Conservation (phyloP, 2,113 vertebrate genomes). For the Neogobius melanostomus region DNA sequence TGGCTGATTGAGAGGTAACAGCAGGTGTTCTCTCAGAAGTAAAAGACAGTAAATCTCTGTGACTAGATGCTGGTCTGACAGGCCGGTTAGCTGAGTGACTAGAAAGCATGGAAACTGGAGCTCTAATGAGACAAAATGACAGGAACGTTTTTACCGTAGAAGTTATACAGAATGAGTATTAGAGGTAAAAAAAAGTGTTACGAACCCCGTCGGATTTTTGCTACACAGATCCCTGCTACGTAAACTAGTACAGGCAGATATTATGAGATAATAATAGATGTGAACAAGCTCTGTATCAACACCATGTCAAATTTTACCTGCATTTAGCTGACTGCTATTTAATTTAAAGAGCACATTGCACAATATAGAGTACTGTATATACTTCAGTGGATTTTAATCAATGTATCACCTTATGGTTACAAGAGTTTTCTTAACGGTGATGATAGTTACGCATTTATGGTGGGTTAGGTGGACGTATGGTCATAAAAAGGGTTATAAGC, state of each 20-base stretch:
- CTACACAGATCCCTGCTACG: too few species aligned
- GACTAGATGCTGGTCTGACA: conserved; percentile 50
- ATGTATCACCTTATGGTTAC: not conserved
- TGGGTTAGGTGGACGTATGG: conserved; percentile 31
- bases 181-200: not conserved
- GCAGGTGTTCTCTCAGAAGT: conserved; percentile 63
- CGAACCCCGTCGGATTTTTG: not conserved
- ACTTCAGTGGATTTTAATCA: not conserved
- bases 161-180: conserved; percentile 5
- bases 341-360: not conserved
- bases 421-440: not conserved
- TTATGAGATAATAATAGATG: too few species aligned
- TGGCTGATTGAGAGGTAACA: conserved; percentile 75
- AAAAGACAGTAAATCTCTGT: conserved; percentile 77
- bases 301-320: not conserved
- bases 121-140: conserved; percentile 41
- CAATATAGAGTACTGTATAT: too few species aligned
- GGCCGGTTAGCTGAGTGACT: conserved; percentile 45
- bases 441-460: not conserved
- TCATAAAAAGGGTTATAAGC: conserved; percentile 62
- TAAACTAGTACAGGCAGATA: too few species aligned
- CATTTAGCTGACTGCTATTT: not conserved
- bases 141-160: conserved; percentile 34
- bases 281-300: not conserved
- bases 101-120: conserved; percentile 45